Conservation (phyloP, 2,797 vertebrate species). For the Gambusia yucatana region DNA sequence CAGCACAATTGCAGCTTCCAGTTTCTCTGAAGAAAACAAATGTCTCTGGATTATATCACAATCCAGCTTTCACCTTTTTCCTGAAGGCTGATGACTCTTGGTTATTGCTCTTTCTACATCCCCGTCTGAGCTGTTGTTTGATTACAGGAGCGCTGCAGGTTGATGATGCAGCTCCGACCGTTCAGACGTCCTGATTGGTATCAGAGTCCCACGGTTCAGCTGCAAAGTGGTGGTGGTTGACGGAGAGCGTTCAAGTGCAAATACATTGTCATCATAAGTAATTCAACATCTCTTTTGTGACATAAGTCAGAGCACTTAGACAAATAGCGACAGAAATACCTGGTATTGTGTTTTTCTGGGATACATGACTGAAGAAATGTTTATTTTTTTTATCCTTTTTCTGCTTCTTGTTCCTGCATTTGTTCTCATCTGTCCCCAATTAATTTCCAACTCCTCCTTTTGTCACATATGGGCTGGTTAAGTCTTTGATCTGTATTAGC, state of each 20-base stretch:
- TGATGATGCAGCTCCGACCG: constrained; percentile 33
- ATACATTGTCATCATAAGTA: constrained; percentile 16
- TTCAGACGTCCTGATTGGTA: constrained; percentile 51
- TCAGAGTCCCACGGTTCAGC: constrained; percentile 10
- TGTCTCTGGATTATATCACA: background rate
- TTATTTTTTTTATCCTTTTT: constrained; percentile 8
- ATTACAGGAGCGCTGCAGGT: constrained; percentile 46
- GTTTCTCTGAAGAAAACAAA: background rate
- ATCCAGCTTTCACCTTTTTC: background rate
- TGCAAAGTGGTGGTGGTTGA: constrained; percentile 5
- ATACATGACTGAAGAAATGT: background rate
- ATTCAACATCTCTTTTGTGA: constrained; percentile 15
- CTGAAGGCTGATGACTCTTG: constrained; percentile 12
- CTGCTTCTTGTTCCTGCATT: constrained; percentile 13
- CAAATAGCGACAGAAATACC: constrained; percentile 17
- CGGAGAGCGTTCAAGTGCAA: constrained; percentile 2
- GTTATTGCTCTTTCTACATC: constrained; percentile 13
- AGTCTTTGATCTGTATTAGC: constrained; percentile 64
- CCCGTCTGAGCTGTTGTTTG: constrained; percentile 34
- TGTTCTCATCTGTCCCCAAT: constrained; percentile 29
- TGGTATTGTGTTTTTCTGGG: background rate
- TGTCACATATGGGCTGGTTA: constrained; percentile 26
- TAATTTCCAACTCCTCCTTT: constrained; percentile 26
- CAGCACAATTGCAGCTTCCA: background rate
- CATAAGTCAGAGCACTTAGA: constrained; percentile 30